Base-by-base conservation (phyloP, 1,140 invertebrate genomes). In the Eulimnadia texana region DNA sequence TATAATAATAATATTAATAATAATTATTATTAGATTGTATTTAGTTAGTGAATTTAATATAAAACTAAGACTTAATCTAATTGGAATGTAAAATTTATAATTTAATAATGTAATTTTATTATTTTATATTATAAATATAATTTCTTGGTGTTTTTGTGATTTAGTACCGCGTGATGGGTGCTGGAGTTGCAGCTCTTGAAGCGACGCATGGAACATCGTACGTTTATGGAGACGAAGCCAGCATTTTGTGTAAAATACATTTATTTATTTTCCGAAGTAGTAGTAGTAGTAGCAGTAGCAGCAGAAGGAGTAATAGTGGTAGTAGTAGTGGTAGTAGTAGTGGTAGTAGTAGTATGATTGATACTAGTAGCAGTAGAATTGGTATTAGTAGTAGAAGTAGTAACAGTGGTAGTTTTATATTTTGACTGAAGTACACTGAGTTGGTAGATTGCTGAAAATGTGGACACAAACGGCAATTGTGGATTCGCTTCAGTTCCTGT, bases 181-280 rank as follows among this genome's bases (percentile, higher is more conserved):
- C 29, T 19, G 60, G 60, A 0, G 24, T 16, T 1, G 29, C 51
- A 29, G 60, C 60, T 27, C 20, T 61, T 16, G 29, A 50, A 20
- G 60, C 28, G n/a, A 61, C 60, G 16, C 53, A 54, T 20, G 60
- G 60, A 29, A 61, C 60, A 11, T 13, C 20, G 9, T 61, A 52
- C 13, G 60, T 53, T 16, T 54, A 61, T 11, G 60, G 23, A 24
- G 53, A 52, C 9, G 51, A 54, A 19, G 60, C 60, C 33, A 51
- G 29, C 53, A 29, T 54, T 20, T 23, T 61, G 29, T 61, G 60
- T 54, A 61, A 28, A 28, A 2, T 3, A 3, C n/a, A 11, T 25
- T n/a, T n/a, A n/a, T n/a, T 42, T 42, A 33, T 20, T 56, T 3
- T 3, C 54, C 24, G 16, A 52, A 52, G 49, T 19, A 24, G 19